Evolutionary conservation across 2,113 vertebrate species (phyloP).

Genomic region (Hiodon alosoides): DNA sequence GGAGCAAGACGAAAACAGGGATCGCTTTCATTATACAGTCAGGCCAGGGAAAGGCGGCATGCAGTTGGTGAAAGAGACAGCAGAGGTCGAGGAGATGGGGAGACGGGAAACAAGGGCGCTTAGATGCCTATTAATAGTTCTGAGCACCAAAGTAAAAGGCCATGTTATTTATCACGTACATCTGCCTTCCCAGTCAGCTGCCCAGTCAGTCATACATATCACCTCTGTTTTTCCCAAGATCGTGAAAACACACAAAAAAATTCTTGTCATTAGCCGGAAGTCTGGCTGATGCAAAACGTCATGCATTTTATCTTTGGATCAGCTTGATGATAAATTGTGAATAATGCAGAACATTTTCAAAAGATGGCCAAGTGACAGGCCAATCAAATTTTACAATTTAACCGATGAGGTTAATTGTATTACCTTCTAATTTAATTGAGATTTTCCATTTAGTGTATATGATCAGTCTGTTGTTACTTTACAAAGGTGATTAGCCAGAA

Average conservation of each 20-base stretch:
- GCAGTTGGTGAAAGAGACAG: background rate
- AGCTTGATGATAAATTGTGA: too few relatives aligned
- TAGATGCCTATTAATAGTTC: conserved; percentile 15
- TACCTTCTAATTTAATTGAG: too few relatives aligned
- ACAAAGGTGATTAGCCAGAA: too few relatives aligned
- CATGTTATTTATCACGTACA: conserved; percentile 7
- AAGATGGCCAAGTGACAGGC: too few relatives aligned
- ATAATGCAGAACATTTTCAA: too few relatives aligned
- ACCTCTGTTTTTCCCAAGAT: background rate
- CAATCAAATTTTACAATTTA: too few relatives aligned
- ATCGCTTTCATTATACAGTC: conserved; percentile 14
- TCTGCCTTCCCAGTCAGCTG: background rate
- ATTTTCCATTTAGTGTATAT: too few relatives aligned
- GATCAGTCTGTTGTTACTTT: too few relatives aligned
- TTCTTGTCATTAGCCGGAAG: background rate
- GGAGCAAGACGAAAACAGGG: conserved; percentile 15
- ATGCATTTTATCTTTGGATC: too few relatives aligned
- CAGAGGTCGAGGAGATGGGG: background rate
- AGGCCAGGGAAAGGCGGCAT: background rate
- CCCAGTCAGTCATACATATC: conserved; percentile 12
- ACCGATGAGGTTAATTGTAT: too few relatives aligned
- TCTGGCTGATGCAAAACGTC: background rate
- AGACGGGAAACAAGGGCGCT: background rate
- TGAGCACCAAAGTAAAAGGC: conserved; percentile 8
- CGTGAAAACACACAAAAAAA: too few relatives aligned